Percentiles rank a stretch among this genome's conserved stretches.
Evolutionary conservation across 1,140 invertebrate genomes (phyloP).

Genomic region (Bombus sibiricus): DNA sequence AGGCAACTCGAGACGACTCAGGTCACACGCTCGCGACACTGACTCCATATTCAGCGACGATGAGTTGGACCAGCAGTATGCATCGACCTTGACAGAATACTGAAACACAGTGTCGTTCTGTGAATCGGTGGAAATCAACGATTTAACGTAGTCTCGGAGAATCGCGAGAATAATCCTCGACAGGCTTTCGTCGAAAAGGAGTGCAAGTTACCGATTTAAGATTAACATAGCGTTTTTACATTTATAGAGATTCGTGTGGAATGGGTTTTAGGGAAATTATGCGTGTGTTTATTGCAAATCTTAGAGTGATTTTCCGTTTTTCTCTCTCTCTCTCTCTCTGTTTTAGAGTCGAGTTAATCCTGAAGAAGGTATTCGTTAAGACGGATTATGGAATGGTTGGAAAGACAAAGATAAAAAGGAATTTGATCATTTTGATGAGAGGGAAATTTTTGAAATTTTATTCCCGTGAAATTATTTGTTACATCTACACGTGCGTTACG

Average conservation of each 20-base stretch:
- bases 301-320: background rate
- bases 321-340: background rate
- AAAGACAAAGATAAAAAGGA: background rate
- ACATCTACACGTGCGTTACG: background rate
- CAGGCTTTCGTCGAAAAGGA: too few species aligned
- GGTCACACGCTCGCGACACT: background rate
- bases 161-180: background rate
- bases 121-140: too few species aligned
- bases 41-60: conserved; percentile 29
- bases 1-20: conserved; percentile 30
- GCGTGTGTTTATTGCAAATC: background rate
- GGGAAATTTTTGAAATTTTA: background rate
- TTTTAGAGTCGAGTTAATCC: background rate
- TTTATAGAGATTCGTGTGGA: background rate
- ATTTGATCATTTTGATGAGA: background rate
- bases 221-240: background rate
- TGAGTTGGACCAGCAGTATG: background rate
- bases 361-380: too few species aligned
- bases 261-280: background rate
- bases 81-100: background rate
- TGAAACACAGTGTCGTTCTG: background rate
- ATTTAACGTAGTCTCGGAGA: background rate
- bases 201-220: conserved; percentile 11
- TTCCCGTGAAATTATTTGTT: conserved; percentile 10
- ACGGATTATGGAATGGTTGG: background rate